Evolutionary conservation across 2,797 vertebrate genomes (phyloP), one percentile per base, ranked within the genome.

Genomic region (Aselliscus stoliczkanus): DNA sequence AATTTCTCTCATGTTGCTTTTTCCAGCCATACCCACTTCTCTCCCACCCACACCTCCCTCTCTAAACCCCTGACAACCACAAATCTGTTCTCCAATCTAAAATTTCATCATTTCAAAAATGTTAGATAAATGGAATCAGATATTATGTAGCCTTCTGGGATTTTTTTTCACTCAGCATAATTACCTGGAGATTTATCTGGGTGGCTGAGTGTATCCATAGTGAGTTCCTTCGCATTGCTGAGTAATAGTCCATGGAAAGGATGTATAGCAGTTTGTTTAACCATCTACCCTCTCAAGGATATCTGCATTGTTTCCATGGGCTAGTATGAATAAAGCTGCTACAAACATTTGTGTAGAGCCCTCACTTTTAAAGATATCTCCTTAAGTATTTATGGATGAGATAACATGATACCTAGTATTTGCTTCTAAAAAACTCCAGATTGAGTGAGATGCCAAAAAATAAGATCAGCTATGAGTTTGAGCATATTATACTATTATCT

Each of bases 361-460:
- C 47, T 75, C 94, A 64, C 7, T 34, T 92, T 94, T 62, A 94
- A 81, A 88, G 9, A 62, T 20, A 85, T 7, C 80, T 37, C 62
- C 7, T 80, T 96, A 95, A 84, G 69, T 86, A 92, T 76, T 86
- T 80, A 67, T 70, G 17, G 58, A 73, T 50, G 5, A 89, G 42
- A 77, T 67, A 92, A 93, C 73, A 85, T 65, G 14, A 76, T 58
- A 3, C 87, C 58, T 94, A 88, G 21, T 7, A 88, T 67, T 82
- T 94, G 23, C 42, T 88, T 96, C 12, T 54, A 85, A 76, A 76
- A 86, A 92, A n/a, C 69, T 70, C 52, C 21, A 93, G 64, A 93
- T 31, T 72, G 27, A 52, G 31, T 88, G 14, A 95, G 47, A 96
- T 70, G 73, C 4, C 50, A 64, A 85, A 84, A 76, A 87, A 79